Percentiles rank a stretch among this genome's conserved stretches.
phyloP scores from a whole-genome alignment of 2,797 vertebrate species.

The Gobio occitaniae region DNA sequence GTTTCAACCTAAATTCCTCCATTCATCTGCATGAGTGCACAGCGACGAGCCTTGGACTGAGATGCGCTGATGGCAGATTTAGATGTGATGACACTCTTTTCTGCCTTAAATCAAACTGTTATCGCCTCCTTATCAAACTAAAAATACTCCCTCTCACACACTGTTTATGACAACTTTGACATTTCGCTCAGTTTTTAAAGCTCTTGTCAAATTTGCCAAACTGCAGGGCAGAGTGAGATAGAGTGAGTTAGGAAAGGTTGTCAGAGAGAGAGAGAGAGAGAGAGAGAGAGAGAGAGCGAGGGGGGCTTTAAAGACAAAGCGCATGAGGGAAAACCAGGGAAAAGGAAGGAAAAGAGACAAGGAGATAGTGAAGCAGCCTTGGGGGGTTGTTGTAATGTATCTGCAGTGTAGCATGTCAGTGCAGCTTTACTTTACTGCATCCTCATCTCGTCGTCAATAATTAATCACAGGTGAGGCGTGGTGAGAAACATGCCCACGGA shows the following conservation, averaged over 20 bases:
- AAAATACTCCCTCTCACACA: slow-evolving; percentile 47
- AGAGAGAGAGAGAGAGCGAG: not conserved
- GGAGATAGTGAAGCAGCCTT: slow-evolving; percentile 44
- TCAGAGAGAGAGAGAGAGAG: slow-evolving; percentile 28
- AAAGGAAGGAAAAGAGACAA: slow-evolving; percentile 35
- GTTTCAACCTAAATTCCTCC: slow-evolving; percentile 36
- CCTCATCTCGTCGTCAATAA: slow-evolving; percentile 59
- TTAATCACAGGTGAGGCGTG: slow-evolving; percentile 61
- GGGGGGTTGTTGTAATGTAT: slow-evolving; percentile 46
- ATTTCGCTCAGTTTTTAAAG: slow-evolving; percentile 58
- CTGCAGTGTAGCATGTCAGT: slow-evolving; percentile 44
- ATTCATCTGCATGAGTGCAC: slow-evolving; percentile 44
- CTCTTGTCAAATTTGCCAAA: slow-evolving; percentile 57
- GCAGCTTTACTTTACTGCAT: slow-evolving; percentile 44
- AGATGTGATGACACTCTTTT: slow-evolving; percentile 44
- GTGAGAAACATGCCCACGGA: slow-evolving; percentile 56
- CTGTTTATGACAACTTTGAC: slow-evolving; percentile 62
- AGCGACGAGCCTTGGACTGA: slow-evolving; percentile 7
- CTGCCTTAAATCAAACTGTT: slow-evolving; percentile 51
- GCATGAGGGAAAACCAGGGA: slow-evolving; percentile 16
- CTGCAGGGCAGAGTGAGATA: slow-evolving; percentile 26
- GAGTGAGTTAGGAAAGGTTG: slow-evolving; percentile 36
- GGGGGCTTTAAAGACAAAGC: slow-evolving; percentile 33
- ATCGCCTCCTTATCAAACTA: slow-evolving; percentile 58
- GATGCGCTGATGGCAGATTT: slow-evolving; percentile 39